Evolutionary conservation across 2,797 vertebrate genomes (phyloP).

Genomic region (Thunnus albacares): DNA sequence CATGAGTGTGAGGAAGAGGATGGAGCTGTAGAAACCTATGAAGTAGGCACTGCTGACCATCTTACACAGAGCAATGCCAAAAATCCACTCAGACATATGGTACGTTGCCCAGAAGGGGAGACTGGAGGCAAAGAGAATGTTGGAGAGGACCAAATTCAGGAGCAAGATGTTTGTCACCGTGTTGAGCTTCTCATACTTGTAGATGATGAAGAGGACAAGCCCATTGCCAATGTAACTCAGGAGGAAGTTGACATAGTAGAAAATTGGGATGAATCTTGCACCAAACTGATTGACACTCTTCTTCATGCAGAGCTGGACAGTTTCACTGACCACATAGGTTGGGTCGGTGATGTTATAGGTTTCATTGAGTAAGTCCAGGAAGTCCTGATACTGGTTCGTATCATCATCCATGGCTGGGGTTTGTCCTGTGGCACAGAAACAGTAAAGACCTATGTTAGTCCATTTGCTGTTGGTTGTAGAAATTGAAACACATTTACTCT

Average conservation of each 20-base stretch:
- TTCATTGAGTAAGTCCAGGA: fast-evolving
- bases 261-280: slow-evolving; percentile 76
- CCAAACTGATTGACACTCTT: slow-evolving; percentile 74
- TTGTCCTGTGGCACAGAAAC: slow-evolving; percentile 43
- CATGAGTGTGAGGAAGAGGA: slow-evolving; percentile 89
- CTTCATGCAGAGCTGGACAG: slow-evolving; percentile 70
- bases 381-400: fast-evolving
- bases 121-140: slow-evolving; percentile 84
- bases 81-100: slow-evolving; percentile 84
- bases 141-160: slow-evolving; percentile 87
- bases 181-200: slow-evolving; percentile 84
- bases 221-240: slow-evolving; percentile 86
- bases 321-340: background rate
- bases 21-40: slow-evolving; percentile 88
- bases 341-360: fast-evolving
- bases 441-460: slow-evolving; percentile 11
- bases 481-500: background rate
- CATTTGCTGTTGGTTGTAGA: background rate
- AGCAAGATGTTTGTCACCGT: slow-evolving; percentile 88
- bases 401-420: slow-evolving; percentile 35
- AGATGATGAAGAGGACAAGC: slow-evolving; percentile 85
- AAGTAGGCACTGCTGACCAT: slow-evolving; percentile 83
- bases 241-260: slow-evolving; percentile 84
- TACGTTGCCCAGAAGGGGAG: slow-evolving; percentile 87
- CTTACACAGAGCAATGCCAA: slow-evolving; percentile 83